Conservation (phyloP, 1,140 invertebrate species). For the Bilobella aurantiaca region DNA sequence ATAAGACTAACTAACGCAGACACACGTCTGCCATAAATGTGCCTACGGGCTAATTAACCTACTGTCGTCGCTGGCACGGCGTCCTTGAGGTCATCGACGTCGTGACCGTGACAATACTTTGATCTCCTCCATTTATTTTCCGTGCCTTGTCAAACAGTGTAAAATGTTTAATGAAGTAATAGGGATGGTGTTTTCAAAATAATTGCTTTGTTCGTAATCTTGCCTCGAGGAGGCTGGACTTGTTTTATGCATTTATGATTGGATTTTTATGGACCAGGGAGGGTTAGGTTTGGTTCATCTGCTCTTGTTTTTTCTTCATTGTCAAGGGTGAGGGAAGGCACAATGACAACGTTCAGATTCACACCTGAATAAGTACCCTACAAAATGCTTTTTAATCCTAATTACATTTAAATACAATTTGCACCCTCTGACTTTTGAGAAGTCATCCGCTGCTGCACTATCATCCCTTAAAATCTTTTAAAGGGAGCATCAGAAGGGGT, state of each 20-base stretch:
- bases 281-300: not conserved
- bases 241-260: conserved; percentile 6
- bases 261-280: not conserved
- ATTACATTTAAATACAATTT: not conserved
- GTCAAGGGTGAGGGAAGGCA: not conserved
- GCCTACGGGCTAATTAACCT: too few relatives aligned
- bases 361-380: conserved; percentile 25
- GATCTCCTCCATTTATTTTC: too few relatives aligned
- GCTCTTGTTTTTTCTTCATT: not conserved
- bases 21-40: too few relatives aligned
- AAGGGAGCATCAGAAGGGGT: not conserved
- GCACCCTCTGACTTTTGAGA: not conserved
- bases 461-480: conserved; percentile 10
- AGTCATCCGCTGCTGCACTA: not conserved
- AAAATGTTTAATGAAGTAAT: too few relatives aligned
- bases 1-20: too few relatives aligned
- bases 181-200: too few relatives aligned
- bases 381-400: conserved; percentile 18
- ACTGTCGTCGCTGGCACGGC: too few relatives aligned
- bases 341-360: not conserved
- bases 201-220: too few relatives aligned
- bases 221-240: too few relatives aligned
- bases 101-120: too few relatives aligned
- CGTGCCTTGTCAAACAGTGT: too few relatives aligned
- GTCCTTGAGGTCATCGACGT: too few relatives aligned